phyloP scores from a whole-genome alignment of 2,797 vertebrate species.

The Neostethus bicornis region DNA sequence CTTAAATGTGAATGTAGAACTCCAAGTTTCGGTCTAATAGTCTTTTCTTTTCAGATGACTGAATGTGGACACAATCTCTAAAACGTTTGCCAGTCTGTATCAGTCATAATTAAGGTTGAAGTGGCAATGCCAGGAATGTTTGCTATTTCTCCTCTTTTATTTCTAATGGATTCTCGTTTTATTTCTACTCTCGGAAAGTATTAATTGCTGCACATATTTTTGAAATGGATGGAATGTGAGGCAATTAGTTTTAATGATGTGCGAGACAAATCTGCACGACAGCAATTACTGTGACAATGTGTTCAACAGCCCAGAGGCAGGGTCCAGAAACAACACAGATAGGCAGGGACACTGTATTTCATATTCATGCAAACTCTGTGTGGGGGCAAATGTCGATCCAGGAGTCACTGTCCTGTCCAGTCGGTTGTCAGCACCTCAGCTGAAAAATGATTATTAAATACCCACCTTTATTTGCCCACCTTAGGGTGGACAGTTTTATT shows the following conservation, averaged over 20 bases:
- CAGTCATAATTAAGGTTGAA: constrained; percentile 74
- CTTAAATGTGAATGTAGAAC: constrained; percentile 54
- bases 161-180: constrained; percentile 74
- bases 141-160: constrained; percentile 76
- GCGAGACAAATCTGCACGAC: constrained; percentile 80
- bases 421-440: constrained; percentile 29
- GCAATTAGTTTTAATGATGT: constrained; percentile 88
- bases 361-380: constrained; percentile 43
- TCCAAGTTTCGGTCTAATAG: constrained; percentile 54
- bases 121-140: constrained; percentile 78
- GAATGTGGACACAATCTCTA: constrained; percentile 60
- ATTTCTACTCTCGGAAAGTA: constrained; percentile 74
- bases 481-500: constrained; percentile 33
- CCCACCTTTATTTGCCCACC: constrained; percentile 10
- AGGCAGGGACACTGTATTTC: constrained; percentile 48
- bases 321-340: constrained; percentile 61
- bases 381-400: constrained; percentile 50
- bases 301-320: constrained; percentile 70
- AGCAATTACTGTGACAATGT: constrained; percentile 82
- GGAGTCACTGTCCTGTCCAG: constrained; percentile 60
- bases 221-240: constrained; percentile 80
- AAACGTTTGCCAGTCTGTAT: constrained; percentile 60
- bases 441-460: constrained; percentile 31
- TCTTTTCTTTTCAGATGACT: constrained; percentile 74
- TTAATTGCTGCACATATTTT: constrained; percentile 80